Evolutionary conservation across 2,797 vertebrate species (phyloP).

Genomic region (Chloroceryle amazona): DNA sequence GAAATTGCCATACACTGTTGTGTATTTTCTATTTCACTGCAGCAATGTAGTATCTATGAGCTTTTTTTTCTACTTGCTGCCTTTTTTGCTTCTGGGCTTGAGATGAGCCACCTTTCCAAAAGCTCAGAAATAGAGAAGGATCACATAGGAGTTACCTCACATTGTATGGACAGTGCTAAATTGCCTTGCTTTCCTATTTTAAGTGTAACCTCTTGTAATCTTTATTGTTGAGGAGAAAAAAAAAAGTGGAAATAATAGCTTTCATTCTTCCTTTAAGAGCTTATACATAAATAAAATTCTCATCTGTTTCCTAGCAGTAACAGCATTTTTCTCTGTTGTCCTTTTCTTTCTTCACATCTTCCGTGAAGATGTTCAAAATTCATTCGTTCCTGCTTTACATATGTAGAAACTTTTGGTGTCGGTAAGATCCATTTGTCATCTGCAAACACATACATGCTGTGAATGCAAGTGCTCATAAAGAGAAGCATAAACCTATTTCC

Average conservation of each 20-base stretch:
- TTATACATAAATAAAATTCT: slow-evolving; percentile 37
- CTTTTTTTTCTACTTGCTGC: neutral
- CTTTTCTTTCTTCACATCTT: slow-evolving; percentile 2
- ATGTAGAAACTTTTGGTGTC: slow-evolving; percentile 21
- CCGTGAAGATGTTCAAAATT: slow-evolving; percentile 36
- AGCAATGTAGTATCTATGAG: neutral
- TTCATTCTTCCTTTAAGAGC: slow-evolving; percentile 9
- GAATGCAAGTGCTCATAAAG: slow-evolving; percentile 1
- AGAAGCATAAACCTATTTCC: slow-evolving; percentile 32
- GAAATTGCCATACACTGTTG: neutral
- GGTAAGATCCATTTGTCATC: slow-evolving; percentile 23
- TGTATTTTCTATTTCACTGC: neutral
- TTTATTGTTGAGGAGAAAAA: neutral
- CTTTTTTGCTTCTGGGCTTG: neutral
- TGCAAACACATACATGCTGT: neutral
- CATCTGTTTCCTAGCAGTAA: neutral
- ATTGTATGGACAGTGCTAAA: neutral
- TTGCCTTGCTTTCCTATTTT: neutral
- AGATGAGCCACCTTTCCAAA: neutral
- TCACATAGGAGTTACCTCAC: neutral
- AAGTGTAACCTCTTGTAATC: neutral
- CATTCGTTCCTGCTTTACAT: neutral
- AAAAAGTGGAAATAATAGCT: neutral
- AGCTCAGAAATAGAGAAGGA: neutral
- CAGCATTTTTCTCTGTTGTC: neutral